A percentile compares a stretch with the other conserved stretches of the same genome.
phyloP scores from a whole-genome alignment of 2,888 invertebrate species.

The Lymantria monacha region DNA sequence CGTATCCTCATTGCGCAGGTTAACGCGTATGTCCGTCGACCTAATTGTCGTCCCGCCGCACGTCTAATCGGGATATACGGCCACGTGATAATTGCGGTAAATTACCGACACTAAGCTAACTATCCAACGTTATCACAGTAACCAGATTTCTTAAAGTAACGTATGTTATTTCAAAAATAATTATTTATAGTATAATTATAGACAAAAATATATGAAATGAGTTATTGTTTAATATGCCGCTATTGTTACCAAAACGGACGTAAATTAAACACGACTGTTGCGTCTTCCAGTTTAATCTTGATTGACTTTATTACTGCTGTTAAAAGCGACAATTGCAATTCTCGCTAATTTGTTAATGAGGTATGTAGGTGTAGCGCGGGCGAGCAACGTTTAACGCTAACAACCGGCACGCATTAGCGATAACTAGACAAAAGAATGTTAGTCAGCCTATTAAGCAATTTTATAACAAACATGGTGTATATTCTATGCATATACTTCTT shows the following conservation, averaged over 20 bases:
- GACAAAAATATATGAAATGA: background rate
- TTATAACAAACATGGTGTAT: constrained; percentile 8
- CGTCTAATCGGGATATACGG: constrained; percentile 80
- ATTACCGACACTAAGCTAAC: constrained; percentile 48
- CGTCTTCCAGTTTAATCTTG: constrained; percentile 49
- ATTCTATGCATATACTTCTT: no score
- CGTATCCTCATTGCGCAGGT: constrained; percentile 79
- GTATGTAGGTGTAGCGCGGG: constrained; percentile 80
- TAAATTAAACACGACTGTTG: constrained; percentile 35
- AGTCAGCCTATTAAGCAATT: constrained; percentile 44
- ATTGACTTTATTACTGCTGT: constrained; percentile 67
- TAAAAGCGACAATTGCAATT: constrained; percentile 72
- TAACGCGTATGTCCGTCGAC: constrained; percentile 80
- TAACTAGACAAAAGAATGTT: constrained; percentile 55
- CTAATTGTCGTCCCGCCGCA: constrained; percentile 77
- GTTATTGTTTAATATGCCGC: background rate
- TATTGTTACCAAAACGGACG: constrained; percentile 3
- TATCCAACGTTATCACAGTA: constrained; percentile 11
- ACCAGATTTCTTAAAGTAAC: constrained; percentile 4
- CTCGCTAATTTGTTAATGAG: constrained; percentile 80
- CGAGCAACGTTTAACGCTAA: constrained; percentile 68
- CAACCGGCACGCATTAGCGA: constrained; percentile 62
- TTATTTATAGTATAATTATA: no score
- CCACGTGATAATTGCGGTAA: constrained; percentile 78
- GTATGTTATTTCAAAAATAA: background rate